Conservation (phyloP, 2,888 invertebrate species). For the Cinara cedri region DNA sequence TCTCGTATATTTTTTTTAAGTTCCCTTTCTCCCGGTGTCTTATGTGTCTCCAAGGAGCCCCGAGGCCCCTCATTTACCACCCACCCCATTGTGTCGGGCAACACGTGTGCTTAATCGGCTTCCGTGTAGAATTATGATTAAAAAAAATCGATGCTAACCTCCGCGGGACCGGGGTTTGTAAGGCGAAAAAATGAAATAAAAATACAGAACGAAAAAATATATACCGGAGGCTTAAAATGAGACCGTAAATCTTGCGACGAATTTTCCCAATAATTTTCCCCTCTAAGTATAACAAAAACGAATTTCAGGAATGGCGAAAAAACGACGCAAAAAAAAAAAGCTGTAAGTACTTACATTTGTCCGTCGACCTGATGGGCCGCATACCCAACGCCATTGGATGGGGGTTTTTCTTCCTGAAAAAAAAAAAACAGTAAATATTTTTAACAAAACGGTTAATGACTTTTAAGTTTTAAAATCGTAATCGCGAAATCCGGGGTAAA, state of each 20-base stretch:
- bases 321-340: slow-evolving; percentile 19
- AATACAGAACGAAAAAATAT: slow-evolving; percentile 43
- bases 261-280: slow-evolving; percentile 56
- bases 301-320: background rate
- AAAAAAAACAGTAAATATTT: slow-evolving; percentile 26
- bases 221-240: slow-evolving; percentile 53
- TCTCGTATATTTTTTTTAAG: slow-evolving; percentile 54
- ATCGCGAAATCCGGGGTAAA: slow-evolving; percentile 43
- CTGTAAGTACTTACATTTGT: slow-evolving; percentile 49
- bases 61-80: slow-evolving; percentile 53
- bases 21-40: slow-evolving; percentile 49
- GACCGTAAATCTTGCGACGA: slow-evolving; percentile 55
- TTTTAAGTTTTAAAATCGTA: slow-evolving; percentile 54
- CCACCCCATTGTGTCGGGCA: slow-evolving; percentile 42
- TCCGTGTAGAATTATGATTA: slow-evolving; percentile 56
- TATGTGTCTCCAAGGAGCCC: slow-evolving; percentile 57
- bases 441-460: slow-evolving; percentile 47
- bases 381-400: slow-evolving; percentile 46
- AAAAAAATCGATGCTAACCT: slow-evolving; percentile 56
- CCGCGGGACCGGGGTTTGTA: slow-evolving; percentile 22
- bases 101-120: slow-evolving; percentile 57
- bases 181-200: slow-evolving; percentile 52
- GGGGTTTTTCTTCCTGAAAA: slow-evolving; percentile 53
- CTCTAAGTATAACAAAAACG: slow-evolving; percentile 33
- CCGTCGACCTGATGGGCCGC: slow-evolving; percentile 53